Evolutionary conservation across 2,113 vertebrate genomes (phyloP).

Genomic region (Chaenogobius annularis): DNA sequence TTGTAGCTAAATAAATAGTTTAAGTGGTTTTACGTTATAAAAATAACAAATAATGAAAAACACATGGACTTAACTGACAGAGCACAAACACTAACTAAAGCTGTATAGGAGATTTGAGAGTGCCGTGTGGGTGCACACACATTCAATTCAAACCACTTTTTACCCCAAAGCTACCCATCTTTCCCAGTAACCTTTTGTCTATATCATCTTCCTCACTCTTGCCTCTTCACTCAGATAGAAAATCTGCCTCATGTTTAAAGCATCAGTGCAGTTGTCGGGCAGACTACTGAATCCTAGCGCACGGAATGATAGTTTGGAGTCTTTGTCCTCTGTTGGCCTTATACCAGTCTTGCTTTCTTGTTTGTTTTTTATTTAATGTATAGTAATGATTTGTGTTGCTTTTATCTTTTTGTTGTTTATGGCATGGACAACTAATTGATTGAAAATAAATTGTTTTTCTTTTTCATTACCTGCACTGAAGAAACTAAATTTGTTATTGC

Average conservation of each 20-base stretch:
- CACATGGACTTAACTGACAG: not conserved
- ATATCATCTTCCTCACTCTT: conserved; percentile 15
- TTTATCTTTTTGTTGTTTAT: not conserved
- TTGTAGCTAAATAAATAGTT: not conserved
- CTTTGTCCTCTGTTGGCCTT: conserved; percentile 16
- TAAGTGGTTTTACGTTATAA: too few relatives aligned
- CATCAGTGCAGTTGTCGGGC: conserved; percentile 58
- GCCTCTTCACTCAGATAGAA: conserved; percentile 55
- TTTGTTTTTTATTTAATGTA: not conserved
- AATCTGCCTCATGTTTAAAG: conserved; percentile 69
- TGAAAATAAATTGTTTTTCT: not conserved
- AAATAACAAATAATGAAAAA: not conserved
- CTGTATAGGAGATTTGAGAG: not conserved
- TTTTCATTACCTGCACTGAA: not conserved
- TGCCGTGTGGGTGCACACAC: not conserved
- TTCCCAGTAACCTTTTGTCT: conserved; percentile 22
- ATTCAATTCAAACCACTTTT: conserved; percentile 30
- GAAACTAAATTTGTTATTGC: not conserved
- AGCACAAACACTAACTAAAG: not conserved
- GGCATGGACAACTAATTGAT: not conserved
- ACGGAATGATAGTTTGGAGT: conserved; percentile 25
- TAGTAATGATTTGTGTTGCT: not conserved
- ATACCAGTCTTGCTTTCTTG: conserved; percentile 11
- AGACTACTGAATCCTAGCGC: conserved; percentile 28
- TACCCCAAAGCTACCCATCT: conserved; percentile 17